Conservation (phyloP, 2,113 vertebrate genomes). For the Apeltes quadracus region DNA sequence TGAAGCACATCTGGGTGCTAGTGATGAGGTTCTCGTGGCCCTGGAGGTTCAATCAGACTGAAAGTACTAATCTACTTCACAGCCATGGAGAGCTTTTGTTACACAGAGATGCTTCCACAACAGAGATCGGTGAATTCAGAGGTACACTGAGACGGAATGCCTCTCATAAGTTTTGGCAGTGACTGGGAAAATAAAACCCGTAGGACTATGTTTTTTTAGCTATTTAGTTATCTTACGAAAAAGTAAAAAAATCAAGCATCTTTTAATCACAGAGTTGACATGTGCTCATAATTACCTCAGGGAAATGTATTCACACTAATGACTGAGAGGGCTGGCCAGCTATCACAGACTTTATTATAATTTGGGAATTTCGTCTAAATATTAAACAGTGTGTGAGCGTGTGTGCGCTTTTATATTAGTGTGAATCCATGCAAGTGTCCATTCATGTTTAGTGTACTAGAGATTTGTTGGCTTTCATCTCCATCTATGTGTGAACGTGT, state of each 20-base stretch:
- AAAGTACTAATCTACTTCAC: constrained; percentile 33
- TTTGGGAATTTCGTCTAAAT: constrained; percentile 62
- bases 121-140: constrained; percentile 11
- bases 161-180: constrained; percentile 22
- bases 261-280: constrained; percentile 70
- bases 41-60: constrained; percentile 38
- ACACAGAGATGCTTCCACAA: constrained; percentile 22
- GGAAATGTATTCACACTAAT: constrained; percentile 68
- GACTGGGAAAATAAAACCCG: constrained; percentile 22
- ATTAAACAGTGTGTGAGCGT: constrained; percentile 55
- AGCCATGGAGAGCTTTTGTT: constrained; percentile 15
- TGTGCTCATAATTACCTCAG: constrained; percentile 71
- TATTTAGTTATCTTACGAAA: constrained; percentile 37
- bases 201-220: constrained; percentile 28
- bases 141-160: background rate
- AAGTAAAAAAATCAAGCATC: constrained; percentile 43
- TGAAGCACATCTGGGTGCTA: constrained; percentile 38
- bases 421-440: constrained; percentile 1
- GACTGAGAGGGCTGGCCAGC: constrained; percentile 59
- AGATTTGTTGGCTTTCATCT: constrained; percentile 21
- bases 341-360: constrained; percentile 68
- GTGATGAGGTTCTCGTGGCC: constrained; percentile 49
- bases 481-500: background rate
- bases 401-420: background rate
- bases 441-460: constrained; percentile 2